Evolutionary conservation across 1,140 invertebrate genomes (phyloP).

Genomic region (Heliconius melpomene): DNA sequence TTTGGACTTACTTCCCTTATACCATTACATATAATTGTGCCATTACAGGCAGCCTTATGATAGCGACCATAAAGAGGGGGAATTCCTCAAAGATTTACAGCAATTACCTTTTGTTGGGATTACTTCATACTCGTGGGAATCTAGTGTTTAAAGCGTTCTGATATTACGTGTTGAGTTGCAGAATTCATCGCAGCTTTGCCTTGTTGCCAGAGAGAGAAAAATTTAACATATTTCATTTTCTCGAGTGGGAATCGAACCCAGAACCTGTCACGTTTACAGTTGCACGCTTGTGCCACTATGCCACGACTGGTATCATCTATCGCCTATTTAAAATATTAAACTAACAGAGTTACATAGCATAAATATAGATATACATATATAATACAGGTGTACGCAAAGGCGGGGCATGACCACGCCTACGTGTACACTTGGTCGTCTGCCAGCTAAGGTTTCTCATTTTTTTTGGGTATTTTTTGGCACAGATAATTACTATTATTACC

Average conservation of each 20-base stretch:
- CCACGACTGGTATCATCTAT: too few species aligned
- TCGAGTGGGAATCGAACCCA: neutral
- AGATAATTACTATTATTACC: neutral
- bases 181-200: neutral
- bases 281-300: neutral
- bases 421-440: neutral
- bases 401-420: conserved; percentile 18
- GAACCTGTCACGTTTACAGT: neutral
- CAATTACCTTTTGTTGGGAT: too few species aligned
- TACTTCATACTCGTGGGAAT: neutral
- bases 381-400: neutral
- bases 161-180: neutral
- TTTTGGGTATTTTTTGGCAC: neutral
- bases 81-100: too few species aligned
- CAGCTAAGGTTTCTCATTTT: neutral
- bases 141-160: neutral
- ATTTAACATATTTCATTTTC: neutral
- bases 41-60: too few species aligned
- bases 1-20: too few species aligned
- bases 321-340: too few species aligned
- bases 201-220: neutral
- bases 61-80: too few species aligned
- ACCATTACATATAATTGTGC: too few species aligned
- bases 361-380: neutral
- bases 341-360: too few species aligned